Evolutionary conservation across 2,113 vertebrate genomes (phyloP).

Genomic region (Zosterops pallidus): DNA sequence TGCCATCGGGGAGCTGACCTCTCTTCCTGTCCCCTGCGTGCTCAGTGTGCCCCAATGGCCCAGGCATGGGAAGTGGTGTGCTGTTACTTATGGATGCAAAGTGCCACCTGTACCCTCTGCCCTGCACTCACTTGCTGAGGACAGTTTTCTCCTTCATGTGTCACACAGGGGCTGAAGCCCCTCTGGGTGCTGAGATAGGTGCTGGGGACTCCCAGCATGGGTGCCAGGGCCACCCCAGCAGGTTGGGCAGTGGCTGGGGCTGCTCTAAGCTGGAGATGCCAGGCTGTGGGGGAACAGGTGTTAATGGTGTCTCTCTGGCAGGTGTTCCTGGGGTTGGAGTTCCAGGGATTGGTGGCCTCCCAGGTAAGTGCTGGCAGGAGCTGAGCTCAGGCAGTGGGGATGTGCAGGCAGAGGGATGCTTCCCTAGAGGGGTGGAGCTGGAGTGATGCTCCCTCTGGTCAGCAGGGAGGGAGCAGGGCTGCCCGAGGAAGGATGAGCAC

Average conservation of each 20-base stretch:
- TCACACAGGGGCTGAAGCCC: background rate
- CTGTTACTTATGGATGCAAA: background rate
- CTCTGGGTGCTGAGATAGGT: background rate
- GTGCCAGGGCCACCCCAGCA: background rate
- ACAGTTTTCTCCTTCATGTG: background rate
- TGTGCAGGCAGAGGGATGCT: background rate
- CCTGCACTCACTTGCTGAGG: rapidly evolving
- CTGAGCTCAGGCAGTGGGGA: background rate
- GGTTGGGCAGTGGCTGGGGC: background rate
- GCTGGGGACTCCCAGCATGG: background rate
- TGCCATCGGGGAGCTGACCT: background rate
- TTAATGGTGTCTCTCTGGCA: background rate
- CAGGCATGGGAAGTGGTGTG: background rate
- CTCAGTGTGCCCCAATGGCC: rapidly evolving
- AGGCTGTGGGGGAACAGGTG: rapidly evolving
- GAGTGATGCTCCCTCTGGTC: background rate
- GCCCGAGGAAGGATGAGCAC: rapidly evolving
- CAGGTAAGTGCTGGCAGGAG: constrained; percentile 5
- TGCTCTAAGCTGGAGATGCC: rapidly evolving
- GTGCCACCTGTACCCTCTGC: background rate
- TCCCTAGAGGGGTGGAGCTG: background rate
- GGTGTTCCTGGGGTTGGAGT: constrained; percentile 32
- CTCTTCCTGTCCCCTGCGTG: rapidly evolving
- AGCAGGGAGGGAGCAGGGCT: rapidly evolving
- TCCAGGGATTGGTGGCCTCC: constrained; percentile 30